phyloP scores from a whole-genome alignment of 53 echinoderm and acorn worm species.

The Holothuria scabra region DNA sequence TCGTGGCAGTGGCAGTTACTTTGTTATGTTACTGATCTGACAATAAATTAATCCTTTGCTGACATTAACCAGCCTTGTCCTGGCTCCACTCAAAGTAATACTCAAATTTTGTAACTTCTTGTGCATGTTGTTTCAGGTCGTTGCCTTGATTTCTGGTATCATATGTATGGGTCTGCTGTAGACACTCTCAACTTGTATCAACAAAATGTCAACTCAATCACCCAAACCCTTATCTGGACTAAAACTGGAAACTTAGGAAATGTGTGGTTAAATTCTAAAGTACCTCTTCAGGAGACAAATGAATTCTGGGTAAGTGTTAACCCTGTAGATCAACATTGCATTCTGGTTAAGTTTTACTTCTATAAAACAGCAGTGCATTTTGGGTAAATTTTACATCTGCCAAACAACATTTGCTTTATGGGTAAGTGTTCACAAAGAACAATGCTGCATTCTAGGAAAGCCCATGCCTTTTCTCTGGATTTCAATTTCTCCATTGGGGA shows the following conservation, averaged over 20 bases:
- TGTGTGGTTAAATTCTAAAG: conserved; percentile 66
- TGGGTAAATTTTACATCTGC: too few species aligned
- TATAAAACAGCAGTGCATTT: too few species aligned
- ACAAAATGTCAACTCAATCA: conserved; percentile 65
- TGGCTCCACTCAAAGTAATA: neutral
- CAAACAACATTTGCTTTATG: too few species aligned
- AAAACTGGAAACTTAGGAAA: conserved; percentile 65
- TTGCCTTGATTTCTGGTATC: conserved; percentile 86
- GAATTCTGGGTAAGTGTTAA: conserved; percentile 78
- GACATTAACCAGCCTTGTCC: neutral
- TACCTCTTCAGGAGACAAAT: conserved; percentile 44
- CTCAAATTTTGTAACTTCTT: neutral
- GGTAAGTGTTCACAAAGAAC: too few species aligned
- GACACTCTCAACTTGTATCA: conserved; percentile 77
- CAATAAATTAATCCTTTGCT: neutral
- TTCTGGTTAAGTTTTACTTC: too few species aligned
- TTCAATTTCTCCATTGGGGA: too few species aligned
- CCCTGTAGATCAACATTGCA: too few species aligned
- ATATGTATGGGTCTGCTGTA: conserved; percentile 75
- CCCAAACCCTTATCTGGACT: conserved; percentile 51
- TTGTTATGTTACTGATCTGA: neutral
- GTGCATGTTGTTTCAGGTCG: conserved; percentile 7
- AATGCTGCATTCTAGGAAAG: too few species aligned
- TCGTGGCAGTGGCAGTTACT: neutral
- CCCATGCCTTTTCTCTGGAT: too few species aligned